phyloP scores from a whole-genome alignment of 2,888 invertebrate genomes.

The Eupithecia vulgata region DNA sequence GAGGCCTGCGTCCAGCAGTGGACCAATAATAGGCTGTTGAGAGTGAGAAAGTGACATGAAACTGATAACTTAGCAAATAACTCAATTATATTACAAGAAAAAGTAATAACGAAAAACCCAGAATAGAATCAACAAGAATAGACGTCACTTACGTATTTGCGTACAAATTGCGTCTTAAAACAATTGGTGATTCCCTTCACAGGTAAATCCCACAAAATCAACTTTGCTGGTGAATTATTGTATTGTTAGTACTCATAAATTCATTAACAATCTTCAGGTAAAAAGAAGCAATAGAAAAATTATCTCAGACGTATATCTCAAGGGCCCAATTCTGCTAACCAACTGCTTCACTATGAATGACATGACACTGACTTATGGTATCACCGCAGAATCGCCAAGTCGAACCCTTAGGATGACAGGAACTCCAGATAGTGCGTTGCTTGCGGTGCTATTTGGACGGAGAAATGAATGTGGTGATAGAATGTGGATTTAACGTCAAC shows the following conservation, averaged over 20 bases:
- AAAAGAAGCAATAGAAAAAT: background rate
- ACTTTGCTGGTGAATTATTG: background rate
- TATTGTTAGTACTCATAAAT: background rate
- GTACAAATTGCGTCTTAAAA: background rate
- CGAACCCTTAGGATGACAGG: background rate
- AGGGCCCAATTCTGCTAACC: background rate
- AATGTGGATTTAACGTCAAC: background rate
- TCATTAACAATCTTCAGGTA: background rate
- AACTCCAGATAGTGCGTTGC: background rate
- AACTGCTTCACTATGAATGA: background rate
- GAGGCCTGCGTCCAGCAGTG: no score
- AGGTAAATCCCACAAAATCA: constrained; percentile 5
- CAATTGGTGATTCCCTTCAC: background rate
- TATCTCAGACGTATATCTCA: background rate
- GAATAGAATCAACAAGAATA: background rate
- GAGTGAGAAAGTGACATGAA: no score
- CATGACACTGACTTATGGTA: background rate
- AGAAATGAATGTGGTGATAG: background rate
- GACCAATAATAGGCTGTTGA: no score
- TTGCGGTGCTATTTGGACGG: background rate
- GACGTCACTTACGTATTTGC: background rate
- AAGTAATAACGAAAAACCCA: background rate
- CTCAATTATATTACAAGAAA: background rate
- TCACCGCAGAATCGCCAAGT: background rate
- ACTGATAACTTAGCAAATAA: background rate